Percentiles rank a stretch among this genome's conserved stretches.
These are phyloP conservation scores for Lycaon pictus DNA, from an alignment of 2,113 vertebrate genomes.

Conservation along the genomic window DNA sequence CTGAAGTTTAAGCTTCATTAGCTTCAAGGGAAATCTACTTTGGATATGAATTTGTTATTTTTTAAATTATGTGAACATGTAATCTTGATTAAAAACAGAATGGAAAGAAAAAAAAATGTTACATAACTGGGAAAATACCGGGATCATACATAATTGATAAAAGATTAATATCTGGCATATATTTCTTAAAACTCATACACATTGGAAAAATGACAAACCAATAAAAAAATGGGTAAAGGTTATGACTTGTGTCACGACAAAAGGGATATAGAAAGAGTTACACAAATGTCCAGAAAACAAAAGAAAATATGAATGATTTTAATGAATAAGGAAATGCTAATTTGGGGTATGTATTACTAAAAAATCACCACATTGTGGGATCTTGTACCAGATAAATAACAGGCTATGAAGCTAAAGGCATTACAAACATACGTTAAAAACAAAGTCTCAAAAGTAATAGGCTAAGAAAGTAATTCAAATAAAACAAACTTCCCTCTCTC, in stretches of 20 bases:
- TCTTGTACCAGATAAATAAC: background rate
- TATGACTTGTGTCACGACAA: background rate
- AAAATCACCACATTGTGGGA: background rate
- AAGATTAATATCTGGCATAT: background rate
- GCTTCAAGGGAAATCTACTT: background rate
- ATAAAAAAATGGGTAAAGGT: background rate
- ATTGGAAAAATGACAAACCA: background rate
- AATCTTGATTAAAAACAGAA: background rate
- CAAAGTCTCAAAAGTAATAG: background rate
- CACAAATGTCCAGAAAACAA: background rate
- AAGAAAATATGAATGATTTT: background rate
- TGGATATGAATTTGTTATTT: background rate
- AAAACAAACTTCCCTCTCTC: background rate
- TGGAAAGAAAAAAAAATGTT: background rate
- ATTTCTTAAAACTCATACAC: background rate
- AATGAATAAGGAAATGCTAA: background rate
- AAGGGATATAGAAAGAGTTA: background rate
- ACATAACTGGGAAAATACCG: background rate
- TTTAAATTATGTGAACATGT: background rate
- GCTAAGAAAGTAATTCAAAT: background rate
- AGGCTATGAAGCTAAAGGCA: background rate
- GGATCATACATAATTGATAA: background rate
- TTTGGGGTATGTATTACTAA: background rate
- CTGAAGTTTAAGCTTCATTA: background rate
- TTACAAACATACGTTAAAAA: background rate